Conservation (phyloP, 2,797 vertebrate species). For the Otolemur crassicaudatus region DNA sequence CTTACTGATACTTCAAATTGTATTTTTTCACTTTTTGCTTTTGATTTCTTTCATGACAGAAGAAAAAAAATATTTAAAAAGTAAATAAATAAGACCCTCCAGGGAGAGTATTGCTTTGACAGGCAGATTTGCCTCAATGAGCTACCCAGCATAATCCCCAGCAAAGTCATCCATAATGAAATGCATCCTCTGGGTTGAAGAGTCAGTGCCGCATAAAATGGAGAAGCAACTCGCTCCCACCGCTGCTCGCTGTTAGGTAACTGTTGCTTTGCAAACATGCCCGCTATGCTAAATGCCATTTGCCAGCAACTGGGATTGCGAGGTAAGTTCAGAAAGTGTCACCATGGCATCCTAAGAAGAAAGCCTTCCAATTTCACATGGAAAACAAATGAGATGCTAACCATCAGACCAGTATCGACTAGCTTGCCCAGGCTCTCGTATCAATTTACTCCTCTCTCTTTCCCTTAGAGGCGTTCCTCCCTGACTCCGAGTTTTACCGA, state of each 20-base stretch:
- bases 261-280: neutral
- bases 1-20: neutral
- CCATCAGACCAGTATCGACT: neutral
- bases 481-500: neutral
- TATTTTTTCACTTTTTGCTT: neutral
- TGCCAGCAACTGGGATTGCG: neutral
- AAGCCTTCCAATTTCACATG: neutral
- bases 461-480: neutral
- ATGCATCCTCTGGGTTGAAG: conserved; percentile 7
- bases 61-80: neutral
- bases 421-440: neutral
- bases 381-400: neutral
- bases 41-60: conserved; percentile 15
- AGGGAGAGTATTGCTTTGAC: neutral
- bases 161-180: conserved; percentile 56
- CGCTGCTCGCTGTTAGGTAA: conserved; percentile 26
- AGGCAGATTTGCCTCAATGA: neutral
- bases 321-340: conserved; percentile 30
- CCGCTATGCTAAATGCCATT: conserved; percentile 1
- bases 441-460: neutral
- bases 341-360: neutral
- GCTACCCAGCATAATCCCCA: conserved; percentile 15
- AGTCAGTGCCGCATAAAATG: conserved; percentile 39
- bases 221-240: conserved; percentile 54
- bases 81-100: conserved; percentile 2